Evolutionary conservation across 2,113 vertebrate species (phyloP).

Genomic region (Gorsachius goisagi): DNA sequence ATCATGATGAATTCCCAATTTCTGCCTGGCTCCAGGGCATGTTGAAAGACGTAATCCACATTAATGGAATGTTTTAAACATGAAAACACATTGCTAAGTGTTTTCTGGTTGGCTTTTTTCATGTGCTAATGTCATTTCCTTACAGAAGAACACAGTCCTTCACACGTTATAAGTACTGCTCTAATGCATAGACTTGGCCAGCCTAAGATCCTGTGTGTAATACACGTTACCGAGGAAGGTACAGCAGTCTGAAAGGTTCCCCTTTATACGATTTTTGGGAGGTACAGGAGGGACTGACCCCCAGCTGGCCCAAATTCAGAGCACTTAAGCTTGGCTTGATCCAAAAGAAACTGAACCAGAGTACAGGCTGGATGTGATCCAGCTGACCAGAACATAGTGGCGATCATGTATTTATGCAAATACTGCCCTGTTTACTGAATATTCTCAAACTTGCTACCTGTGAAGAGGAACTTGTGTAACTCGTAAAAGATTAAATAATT

Average conservation of each 20-base stretch:
- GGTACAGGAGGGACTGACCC: not conserved
- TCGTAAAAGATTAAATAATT: not conserved
- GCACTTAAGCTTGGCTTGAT: not conserved
- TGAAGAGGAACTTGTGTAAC: not conserved
- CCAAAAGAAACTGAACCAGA: not conserved
- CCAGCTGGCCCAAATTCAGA: not conserved
- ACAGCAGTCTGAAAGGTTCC: not conserved
- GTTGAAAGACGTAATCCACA: not conserved
- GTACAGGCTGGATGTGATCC: not conserved
- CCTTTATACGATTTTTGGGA: not conserved
- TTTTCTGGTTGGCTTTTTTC: not conserved
- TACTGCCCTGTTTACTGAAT: not conserved
- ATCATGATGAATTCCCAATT: not conserved
- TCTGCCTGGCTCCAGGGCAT: not conserved
- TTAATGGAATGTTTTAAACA: not conserved
- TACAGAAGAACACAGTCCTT: not conserved
- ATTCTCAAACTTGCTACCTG: not conserved
- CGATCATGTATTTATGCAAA: not conserved
- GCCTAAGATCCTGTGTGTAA: not conserved
- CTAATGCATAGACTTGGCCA: not conserved
- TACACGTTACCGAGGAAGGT: not conserved
- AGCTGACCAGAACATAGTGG: not conserved
- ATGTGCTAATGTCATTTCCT: not conserved
- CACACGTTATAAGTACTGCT: not conserved
- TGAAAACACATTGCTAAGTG: not conserved